These are phyloP conservation scores for Protomyctophum bolini DNA, from an alignment of 2,113 vertebrate species.

Conservation along the genomic window DNA sequence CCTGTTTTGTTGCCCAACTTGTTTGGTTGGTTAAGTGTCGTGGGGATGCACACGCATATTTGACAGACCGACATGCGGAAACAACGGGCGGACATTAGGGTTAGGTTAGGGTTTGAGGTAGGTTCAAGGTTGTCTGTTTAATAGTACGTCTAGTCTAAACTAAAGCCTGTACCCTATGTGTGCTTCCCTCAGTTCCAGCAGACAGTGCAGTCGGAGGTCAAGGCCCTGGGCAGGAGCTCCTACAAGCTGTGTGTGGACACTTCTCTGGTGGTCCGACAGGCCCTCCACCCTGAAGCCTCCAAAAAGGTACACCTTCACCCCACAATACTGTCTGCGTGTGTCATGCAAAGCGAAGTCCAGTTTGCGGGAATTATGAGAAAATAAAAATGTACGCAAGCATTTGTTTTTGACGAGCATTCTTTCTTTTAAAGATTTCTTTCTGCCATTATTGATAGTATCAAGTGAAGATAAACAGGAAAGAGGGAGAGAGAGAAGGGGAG, in stretches of 20 bases:
- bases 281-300: slow-evolving; percentile 92
- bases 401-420: not conserved
- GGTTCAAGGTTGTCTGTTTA: too few relatives aligned
- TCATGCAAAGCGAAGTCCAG: not conserved
- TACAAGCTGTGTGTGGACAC: slow-evolving; percentile 91
- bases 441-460: not conserved
- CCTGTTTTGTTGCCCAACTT: too few relatives aligned
- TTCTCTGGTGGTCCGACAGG: slow-evolving; percentile 89
- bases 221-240: slow-evolving; percentile 85
- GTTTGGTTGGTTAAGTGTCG: too few relatives aligned
- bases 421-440: not conserved
- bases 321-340: not conserved
- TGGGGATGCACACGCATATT: too few relatives aligned
- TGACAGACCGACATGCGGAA: too few relatives aligned
- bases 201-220: slow-evolving; percentile 87
- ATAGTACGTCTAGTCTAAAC: not conserved
- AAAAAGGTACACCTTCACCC: slow-evolving; percentile 84
- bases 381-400: too few relatives aligned
- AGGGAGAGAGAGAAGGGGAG: too few relatives aligned
- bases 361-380: not conserved
- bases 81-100: too few relatives aligned
- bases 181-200: slow-evolving; percentile 85
- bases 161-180: not conserved
- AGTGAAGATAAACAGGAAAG: too few relatives aligned
- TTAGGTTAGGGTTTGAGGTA: too few relatives aligned